Evolutionary conservation across 2,888 invertebrate species (phyloP).

Genomic region (Linnaemya tessellans): DNA sequence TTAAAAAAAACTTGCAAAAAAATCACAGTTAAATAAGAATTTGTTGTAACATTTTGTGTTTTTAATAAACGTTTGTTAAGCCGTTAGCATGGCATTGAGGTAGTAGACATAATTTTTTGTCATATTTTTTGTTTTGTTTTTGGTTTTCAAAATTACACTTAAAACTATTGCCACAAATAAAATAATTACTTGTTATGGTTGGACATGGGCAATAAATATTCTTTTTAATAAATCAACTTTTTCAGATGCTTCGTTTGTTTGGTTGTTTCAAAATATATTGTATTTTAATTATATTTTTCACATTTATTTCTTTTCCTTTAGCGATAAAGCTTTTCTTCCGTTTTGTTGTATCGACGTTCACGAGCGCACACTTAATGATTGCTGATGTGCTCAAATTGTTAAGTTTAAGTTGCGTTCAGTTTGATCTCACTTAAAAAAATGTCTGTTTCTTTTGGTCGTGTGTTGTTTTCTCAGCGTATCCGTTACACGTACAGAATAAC

Average conservation of each 20-base stretch:
- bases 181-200: constrained; percentile 29
- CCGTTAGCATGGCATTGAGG: constrained; percentile 59
- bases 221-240: constrained; percentile 22
- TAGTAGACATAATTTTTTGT: constrained; percentile 29
- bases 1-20: constrained; percentile 36
- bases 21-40: constrained; percentile 65
- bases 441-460: constrained; percentile 40
- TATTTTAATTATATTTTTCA: constrained; percentile 64
- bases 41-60: constrained; percentile 53
- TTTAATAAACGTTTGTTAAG: constrained; percentile 42
- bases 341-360: constrained; percentile 79
- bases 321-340: constrained; percentile 56
- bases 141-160: constrained; percentile 58
- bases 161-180: constrained; percentile 73
- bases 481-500: constrained; percentile 74
- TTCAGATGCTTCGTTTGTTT: constrained; percentile 60
- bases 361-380: constrained; percentile 81
- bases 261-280: constrained; percentile 43
- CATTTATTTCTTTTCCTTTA: constrained; percentile 29
- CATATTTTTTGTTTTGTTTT: constrained; percentile 56
- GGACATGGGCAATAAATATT: constrained; percentile 53
- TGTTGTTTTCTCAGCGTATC: constrained; percentile 72
- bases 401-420: constrained; percentile 69
- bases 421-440: constrained; percentile 51
- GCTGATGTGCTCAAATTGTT: constrained; percentile 66